Evolutionary conservation across 2,888 invertebrate species (phyloP).

Genomic region (Cosmia trapezina): DNA sequence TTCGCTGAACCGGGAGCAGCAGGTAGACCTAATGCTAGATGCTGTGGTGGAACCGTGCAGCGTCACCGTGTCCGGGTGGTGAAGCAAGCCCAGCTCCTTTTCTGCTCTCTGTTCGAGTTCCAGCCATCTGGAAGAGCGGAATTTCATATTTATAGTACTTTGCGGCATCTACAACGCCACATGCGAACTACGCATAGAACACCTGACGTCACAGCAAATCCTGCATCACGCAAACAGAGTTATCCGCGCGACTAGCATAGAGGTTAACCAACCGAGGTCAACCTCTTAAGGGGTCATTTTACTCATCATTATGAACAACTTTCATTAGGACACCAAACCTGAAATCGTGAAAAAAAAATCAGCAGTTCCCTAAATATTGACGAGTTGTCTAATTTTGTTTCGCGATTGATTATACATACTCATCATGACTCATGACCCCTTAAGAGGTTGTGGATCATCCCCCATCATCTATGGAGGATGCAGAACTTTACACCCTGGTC

Average conservation of each 20-base stretch:
- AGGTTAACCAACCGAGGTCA: no score
- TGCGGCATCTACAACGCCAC: not conserved
- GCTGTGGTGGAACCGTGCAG: conserved; percentile 83
- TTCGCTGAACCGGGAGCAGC: conserved; percentile 84
- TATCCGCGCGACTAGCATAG: not conserved
- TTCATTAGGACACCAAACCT: no score
- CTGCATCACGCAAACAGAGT: not conserved
- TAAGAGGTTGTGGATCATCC: no score
- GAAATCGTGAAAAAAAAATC: no score
- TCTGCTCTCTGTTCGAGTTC: conserved; percentile 91
- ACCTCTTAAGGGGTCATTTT: no score
- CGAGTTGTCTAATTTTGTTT: no score
- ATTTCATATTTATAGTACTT: not conserved
- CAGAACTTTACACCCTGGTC: not conserved
- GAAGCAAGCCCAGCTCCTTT: conserved; percentile 88
- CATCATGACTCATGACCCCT: no score
- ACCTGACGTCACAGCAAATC: not conserved
- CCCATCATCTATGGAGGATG: not conserved
- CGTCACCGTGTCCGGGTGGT: conserved; percentile 85
- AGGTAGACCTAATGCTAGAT: conserved; percentile 82
- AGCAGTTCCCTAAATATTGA: no score
- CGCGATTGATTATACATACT: no score
- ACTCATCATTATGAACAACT: no score
- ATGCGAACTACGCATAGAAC: not conserved
- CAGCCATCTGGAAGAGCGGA: conserved; percentile 83